Percentiles rank a stretch among this genome's conserved stretches.
Evolutionary conservation across 30 jellyfish, hydroid and myxozoan species (phyloP).

Genomic region (Cassiopea andromeda): DNA sequence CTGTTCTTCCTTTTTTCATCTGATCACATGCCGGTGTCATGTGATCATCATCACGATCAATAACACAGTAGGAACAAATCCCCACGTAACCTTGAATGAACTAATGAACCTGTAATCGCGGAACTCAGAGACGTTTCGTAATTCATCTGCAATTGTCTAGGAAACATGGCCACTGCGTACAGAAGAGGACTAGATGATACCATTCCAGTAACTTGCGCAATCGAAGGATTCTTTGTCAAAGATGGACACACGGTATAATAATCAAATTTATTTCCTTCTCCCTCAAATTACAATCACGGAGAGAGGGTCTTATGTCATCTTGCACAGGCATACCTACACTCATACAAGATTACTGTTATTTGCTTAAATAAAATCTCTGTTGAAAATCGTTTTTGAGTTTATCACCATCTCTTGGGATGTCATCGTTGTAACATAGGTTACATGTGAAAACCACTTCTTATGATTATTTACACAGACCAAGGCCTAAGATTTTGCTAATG

Average conservation of each 20-base stretch:
- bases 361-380: no score
- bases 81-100: background rate
- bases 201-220: constrained; percentile 54
- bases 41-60: background rate
- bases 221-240: constrained; percentile 74
- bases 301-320: no score
- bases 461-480: no score
- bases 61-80: constrained; percentile 7
- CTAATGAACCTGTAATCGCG: background rate
- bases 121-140: background rate
- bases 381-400: no score
- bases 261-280: background rate
- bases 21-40: constrained; percentile 20
- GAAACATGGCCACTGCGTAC: constrained; percentile 52
- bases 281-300: no score
- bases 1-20: background rate
- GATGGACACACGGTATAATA: constrained; percentile 95
- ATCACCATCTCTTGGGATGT: no score
- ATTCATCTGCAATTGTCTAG: background rate
- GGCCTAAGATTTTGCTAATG: no score
- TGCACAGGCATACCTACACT: no score
- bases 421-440: no score
- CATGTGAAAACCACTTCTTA: no score
- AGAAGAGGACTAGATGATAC: constrained; percentile 90
- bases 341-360: no score